phyloP scores from a whole-genome alignment of 1,140 invertebrate genomes.

The Catajapyx aquilonaris region DNA sequence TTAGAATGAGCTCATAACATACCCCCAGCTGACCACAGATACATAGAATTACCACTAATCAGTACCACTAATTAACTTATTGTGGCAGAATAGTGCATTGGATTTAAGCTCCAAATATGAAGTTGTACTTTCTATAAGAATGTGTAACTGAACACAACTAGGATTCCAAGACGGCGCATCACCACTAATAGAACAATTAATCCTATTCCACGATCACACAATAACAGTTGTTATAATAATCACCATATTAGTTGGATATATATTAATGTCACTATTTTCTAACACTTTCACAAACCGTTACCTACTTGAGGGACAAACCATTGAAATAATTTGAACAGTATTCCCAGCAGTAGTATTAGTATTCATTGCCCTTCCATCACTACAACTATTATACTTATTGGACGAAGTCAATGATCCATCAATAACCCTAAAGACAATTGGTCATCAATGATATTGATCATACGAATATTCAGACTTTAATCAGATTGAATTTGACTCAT shows the following conservation, averaged over 20 bases:
- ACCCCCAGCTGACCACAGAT: constrained; percentile 30
- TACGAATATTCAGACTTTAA: constrained; percentile 41
- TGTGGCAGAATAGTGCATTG: constrained; percentile 30
- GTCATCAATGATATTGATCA: constrained; percentile 43
- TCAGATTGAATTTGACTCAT: constrained; percentile 36
- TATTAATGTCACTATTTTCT: constrained; percentile 11
- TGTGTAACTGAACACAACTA: constrained; percentile 25
- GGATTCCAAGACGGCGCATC: constrained; percentile 30
- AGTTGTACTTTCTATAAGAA: constrained; percentile 25
- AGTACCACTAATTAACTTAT: constrained; percentile 28
- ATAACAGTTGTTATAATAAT: constrained; percentile 27
- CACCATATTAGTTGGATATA: constrained; percentile 17
- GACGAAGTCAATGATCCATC: constrained; percentile 30
- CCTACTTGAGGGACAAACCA: constrained; percentile 23
- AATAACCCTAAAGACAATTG: constrained; percentile 34
- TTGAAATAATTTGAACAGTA: constrained; percentile 41
- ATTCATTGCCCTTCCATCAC: constrained; percentile 35
- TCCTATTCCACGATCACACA: constrained; percentile 33
- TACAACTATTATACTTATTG: constrained; percentile 33
- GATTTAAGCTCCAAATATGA: constrained; percentile 35
- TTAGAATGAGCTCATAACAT: constrained; percentile 33
- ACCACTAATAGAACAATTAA: constrained; percentile 33
- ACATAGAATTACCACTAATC: constrained; percentile 28
- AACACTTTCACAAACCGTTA: constrained; percentile 19
- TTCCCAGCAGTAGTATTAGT: constrained; percentile 33